These are phyloP conservation scores for Zaprionus lineosus DNA, from an alignment of 2,888 invertebrate species.

Conservation along the genomic window DNA sequence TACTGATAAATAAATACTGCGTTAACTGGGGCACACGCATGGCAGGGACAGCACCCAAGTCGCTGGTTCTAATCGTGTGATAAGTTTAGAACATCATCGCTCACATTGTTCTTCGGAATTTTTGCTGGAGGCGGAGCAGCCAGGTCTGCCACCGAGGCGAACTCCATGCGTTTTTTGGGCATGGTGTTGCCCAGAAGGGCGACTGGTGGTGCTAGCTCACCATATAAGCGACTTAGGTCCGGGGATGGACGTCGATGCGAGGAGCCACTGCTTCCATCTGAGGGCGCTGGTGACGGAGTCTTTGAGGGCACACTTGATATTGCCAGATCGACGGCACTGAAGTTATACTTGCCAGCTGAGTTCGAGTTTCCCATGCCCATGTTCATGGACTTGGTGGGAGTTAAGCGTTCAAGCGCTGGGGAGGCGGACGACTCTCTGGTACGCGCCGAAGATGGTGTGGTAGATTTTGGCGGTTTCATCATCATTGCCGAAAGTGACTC, in stretches of 20 bases:
- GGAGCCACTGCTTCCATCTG: conserved; percentile 80
- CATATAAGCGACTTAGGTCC: conserved; percentile 81
- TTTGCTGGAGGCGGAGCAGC: conserved; percentile 85
- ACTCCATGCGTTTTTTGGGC: conserved; percentile 83
- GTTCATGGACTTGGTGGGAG: conserved; percentile 79
- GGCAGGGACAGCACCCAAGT: conserved; percentile 14
- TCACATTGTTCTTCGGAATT: conserved; percentile 84
- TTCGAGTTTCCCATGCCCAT: conserved; percentile 59
- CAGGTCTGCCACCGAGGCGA: conserved; percentile 82
- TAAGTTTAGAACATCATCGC: conserved; percentile 81
- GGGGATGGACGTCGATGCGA: conserved; percentile 80
- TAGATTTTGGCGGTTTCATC: conserved; percentile 84
- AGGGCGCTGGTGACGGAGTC: conserved; percentile 79
- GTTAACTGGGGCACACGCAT: conserved; percentile 35
- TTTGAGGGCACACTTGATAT: conserved; percentile 82
- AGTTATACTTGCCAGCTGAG: conserved; percentile 80
- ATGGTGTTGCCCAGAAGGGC: conserved; percentile 55
- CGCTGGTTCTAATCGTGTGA: conserved; percentile 78
- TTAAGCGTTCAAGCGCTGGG: conserved; percentile 80
- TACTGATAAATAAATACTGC: conserved; percentile 58
- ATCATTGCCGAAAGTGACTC: conserved; percentile 84
- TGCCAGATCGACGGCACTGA: conserved; percentile 83
- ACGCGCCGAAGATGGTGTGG: conserved; percentile 79
- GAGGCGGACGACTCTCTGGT: conserved; percentile 82
- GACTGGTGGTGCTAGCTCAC: conserved; percentile 77